Evolutionary conservation across 2,113 vertebrate species (phyloP), one percentile per base, ranked within the genome.

Genomic region (Brachyistius frenatus): DNA sequence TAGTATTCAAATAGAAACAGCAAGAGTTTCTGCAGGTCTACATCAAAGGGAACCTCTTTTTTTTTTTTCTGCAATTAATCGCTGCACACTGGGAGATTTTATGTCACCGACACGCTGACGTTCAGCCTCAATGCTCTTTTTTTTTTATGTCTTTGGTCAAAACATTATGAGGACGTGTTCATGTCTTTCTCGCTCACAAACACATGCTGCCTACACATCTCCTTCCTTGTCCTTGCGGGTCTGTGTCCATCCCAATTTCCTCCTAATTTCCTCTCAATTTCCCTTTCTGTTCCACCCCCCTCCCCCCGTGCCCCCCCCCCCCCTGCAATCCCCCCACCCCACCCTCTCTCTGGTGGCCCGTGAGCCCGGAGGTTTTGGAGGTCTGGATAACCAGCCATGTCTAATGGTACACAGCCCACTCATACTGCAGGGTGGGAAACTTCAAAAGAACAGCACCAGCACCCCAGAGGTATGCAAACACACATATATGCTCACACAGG

Each of bases 361-460:
- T 62, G 79, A 86, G 88, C 88, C 88, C 13, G 72, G 70, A 89
- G 90, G 86, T 89, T 23, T 86, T 87, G 72, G 76, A 82, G 87
- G 86, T 87, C 88, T 88, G 84, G 68, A 88, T 88, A 88, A 90
- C 88, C 90, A 90, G 86, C 86, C 86, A 79, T 92, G 88, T 87
- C 92, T 88, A 88, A 93, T 92, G 75, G 84, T 86, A 85, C 86
- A 86, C 87, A 89, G 72, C 87, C 87, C 87, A 89, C 87, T 91
- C 88, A 66, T 75, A 80, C 87, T 86, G 83, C 89, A 75, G 87
- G 91, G 86, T 69, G 85, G 86, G 78, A 81, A 90, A 91, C 89
- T 89, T 93, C 88, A 93, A 93, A 93, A 90, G 88, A 88, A 82
- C 55, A 73, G 82, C 71, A 75, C 54, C 68, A 79, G 71, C 78